Percentiles rank a stretch among this genome's conserved stretches.
Evolutionary conservation across 2,888 invertebrate species (phyloP).

Genomic region (Tortricodes alternella): DNA sequence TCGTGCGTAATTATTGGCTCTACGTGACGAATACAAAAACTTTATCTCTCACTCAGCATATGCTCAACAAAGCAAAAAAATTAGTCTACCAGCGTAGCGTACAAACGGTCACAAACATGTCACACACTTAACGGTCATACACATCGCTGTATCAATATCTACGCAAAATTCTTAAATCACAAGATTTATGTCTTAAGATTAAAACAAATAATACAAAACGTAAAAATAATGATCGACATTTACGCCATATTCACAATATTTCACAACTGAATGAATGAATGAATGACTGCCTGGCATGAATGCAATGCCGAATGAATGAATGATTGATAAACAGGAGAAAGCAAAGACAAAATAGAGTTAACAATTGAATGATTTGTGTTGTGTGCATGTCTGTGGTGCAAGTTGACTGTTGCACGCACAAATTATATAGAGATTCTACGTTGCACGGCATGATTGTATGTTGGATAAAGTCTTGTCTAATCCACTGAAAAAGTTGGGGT

Average conservation of each 20-base stretch:
- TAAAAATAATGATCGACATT: conserved; percentile 69
- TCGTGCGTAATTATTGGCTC: conserved; percentile 49
- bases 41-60: conserved; percentile 58
- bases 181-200: conserved; percentile 71
- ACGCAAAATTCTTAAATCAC: conserved; percentile 45
- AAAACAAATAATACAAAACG: conserved; percentile 72
- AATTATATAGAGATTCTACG: too few species aligned
- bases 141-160: conserved; percentile 32
- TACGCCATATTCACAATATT: conserved; percentile 56
- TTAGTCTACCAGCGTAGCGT: conserved; percentile 46
- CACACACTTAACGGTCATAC: conserved; percentile 12
- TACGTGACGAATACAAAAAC: conserved; percentile 56
- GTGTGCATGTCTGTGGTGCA: too few species aligned
- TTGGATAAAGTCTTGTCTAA: too few species aligned
- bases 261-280: conserved; percentile 15
- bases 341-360: too few species aligned
- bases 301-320: not conserved
- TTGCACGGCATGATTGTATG: too few species aligned
- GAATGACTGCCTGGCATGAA: not conserved
- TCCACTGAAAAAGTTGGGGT: too few species aligned
- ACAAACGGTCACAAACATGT: conserved; percentile 22
- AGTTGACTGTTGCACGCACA: too few species aligned
- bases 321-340: not conserved
- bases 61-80: conserved; percentile 65
- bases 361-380: too few species aligned